These are phyloP conservation scores for Gallinago nigripennis DNA, from an alignment of 2,797 vertebrate species.

Conservation along the genomic window DNA sequence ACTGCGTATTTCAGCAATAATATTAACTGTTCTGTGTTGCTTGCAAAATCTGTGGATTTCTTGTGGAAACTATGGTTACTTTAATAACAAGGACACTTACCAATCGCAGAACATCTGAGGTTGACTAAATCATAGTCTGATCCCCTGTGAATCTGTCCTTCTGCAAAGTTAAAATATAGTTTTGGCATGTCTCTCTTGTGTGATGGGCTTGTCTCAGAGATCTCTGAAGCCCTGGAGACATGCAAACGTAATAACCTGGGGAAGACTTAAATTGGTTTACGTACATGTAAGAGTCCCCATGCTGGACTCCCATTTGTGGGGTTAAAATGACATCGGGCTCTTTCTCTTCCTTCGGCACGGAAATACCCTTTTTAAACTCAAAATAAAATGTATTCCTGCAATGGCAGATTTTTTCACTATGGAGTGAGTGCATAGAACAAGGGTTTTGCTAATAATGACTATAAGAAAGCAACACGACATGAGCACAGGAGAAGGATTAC, in stretches of 20 bases:
- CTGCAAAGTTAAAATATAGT: background rate
- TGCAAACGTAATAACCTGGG: fast-evolving
- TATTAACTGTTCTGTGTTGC: background rate
- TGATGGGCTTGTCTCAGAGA: background rate
- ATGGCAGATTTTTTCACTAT: background rate
- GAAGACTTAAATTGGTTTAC: background rate
- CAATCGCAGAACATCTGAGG: background rate
- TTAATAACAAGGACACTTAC: background rate
- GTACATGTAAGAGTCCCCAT: fast-evolving
- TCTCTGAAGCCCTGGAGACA: background rate
- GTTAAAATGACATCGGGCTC: background rate
- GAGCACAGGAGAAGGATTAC: background rate
- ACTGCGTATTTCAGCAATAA: background rate
- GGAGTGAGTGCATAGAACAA: background rate
- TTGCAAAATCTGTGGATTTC: background rate
- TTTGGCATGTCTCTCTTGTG: background rate
- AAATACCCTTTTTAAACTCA: background rate
- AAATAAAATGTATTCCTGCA: background rate
- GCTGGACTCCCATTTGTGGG: background rate
- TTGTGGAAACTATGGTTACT: background rate
- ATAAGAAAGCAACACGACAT: background rate
- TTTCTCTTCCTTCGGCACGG: background rate
- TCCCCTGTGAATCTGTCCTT: background rate
- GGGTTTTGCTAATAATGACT: background rate
- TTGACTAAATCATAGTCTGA: background rate